A percentile compares a stretch with the other conserved stretches of the same genome.
Evolutionary conservation across 2,113 vertebrate genomes (phyloP).

Genomic region (Pachypanchax playfairii): DNA sequence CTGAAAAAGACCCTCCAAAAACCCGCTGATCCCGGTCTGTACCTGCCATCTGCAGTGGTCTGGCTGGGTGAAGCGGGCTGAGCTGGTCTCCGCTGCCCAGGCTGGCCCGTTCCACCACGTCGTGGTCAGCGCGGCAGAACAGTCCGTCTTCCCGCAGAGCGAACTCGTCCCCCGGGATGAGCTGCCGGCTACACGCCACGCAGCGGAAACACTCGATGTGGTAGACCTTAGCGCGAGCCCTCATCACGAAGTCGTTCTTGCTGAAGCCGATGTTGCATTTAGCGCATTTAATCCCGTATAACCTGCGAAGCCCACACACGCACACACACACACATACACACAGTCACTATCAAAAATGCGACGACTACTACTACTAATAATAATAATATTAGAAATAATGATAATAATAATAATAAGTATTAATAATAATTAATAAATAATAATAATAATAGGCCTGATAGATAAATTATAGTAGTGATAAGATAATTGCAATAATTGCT

Average conservation of each 20-base stretch:
- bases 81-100: conserved; percentile 89
- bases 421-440: too few relatives aligned
- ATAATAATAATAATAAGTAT: too few relatives aligned
- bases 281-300: conserved; percentile 97
- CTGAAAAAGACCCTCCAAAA: too few relatives aligned
- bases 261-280: conserved; percentile 99
- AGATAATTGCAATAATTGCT: too few relatives aligned
- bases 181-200: conserved; percentile 97
- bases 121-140: conserved; percentile 96
- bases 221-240: conserved; percentile 96
- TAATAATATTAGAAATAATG: too few relatives aligned
- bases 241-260: conserved; percentile 99
- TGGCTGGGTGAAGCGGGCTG: conserved; percentile 90
- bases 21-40: conserved; percentile 60
- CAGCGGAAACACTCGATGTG: conserved; percentile 99
- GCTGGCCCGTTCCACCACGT: conserved; percentile 93
- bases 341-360: too few relatives aligned
- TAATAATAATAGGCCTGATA: too few relatives aligned
- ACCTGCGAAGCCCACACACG: conserved; percentile 74
- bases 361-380: too few relatives aligned
- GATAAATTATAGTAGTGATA: too few relatives aligned
- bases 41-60: conserved; percentile 99
- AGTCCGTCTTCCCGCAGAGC: conserved; percentile 94
- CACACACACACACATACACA: not conserved
- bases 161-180: conserved; percentile 98